phyloP scores from a whole-genome alignment of 2,113 vertebrate species.

The Oreochromis aureus region DNA sequence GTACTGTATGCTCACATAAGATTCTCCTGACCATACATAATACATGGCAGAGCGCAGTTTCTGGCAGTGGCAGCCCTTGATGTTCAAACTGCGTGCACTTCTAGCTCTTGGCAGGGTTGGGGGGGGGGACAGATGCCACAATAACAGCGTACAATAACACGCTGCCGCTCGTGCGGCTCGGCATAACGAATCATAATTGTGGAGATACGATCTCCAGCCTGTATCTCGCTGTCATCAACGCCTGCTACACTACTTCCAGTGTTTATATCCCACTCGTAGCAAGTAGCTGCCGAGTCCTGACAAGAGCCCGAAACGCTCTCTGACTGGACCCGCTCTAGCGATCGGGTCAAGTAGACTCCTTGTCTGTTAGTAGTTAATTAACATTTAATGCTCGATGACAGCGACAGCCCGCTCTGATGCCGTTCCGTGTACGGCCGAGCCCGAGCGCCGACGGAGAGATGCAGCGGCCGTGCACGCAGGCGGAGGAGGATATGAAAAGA shows the following conservation, averaged over 20 bases:
- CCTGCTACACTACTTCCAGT: slow-evolving; percentile 1
- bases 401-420: slow-evolving; percentile 9
- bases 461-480: not conserved
- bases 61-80: slow-evolving; percentile 50
- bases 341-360: slow-evolving; percentile 58
- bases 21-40: slow-evolving; percentile 60
- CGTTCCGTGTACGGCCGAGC: not conserved
- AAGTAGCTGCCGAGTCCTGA: not conserved
- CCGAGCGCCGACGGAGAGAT: not conserved
- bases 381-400: slow-evolving; percentile 57
- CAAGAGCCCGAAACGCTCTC: slow-evolving; percentile 24
- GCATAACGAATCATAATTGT: slow-evolving; percentile 10
- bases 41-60: slow-evolving; percentile 50
- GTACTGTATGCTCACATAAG: slow-evolving; percentile 17
- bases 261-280: not conserved
- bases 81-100: slow-evolving; percentile 55
- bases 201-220: slow-evolving; percentile 14
- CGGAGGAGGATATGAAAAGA: slow-evolving; percentile 6
- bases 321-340: slow-evolving; percentile 24
- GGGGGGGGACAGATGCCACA: slow-evolving; percentile 59
- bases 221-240: slow-evolving; percentile 18
- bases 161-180: slow-evolving; percentile 1
- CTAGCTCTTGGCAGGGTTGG: slow-evolving; percentile 39
- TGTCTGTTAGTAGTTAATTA: slow-evolving; percentile 58
- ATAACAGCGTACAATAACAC: slow-evolving; percentile 37